These are phyloP conservation scores for Nymphalis polychloros DNA, from an alignment of 2,888 invertebrate species.

Conservation along the genomic window DNA sequence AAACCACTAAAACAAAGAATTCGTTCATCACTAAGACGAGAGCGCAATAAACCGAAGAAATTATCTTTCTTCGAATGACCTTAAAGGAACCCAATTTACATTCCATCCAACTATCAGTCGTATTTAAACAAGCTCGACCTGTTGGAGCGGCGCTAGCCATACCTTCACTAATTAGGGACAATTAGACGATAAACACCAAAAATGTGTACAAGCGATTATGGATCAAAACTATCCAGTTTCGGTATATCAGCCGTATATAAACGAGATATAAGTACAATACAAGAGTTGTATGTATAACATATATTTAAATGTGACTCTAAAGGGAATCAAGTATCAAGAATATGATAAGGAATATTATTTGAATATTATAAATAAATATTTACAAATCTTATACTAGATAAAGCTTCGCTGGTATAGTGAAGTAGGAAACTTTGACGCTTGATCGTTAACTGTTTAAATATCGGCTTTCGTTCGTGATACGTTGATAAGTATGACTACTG, in stretches of 20 bases:
- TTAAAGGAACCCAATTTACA: slow-evolving; percentile 4
- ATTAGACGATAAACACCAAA: neutral
- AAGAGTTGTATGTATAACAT: neutral
- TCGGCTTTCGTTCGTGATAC: no score
- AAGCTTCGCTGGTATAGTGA: no score
- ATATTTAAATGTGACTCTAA: no score
- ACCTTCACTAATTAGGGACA: neutral
- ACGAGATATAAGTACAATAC: neutral
- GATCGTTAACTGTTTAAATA: no score
- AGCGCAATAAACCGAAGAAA: neutral
- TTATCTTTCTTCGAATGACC: neutral
- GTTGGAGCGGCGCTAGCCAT: neutral
- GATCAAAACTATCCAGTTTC: neutral
- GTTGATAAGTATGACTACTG: no score
- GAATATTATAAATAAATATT: neutral
- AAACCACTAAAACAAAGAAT: no score
- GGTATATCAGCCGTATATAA: neutral
- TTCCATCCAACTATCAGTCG: neutral
- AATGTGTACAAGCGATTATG: neutral
- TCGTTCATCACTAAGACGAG: no score
- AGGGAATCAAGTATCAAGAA: no score
- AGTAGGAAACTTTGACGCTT: no score
- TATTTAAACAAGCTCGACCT: neutral
- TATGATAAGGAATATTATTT: neutral
- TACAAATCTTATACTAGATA: no score